A percentile compares a stretch with the other conserved stretches of the same genome.
Conservation (phyloP, 92 coral and sea anemone genomes). For the Paragorgia papillata region DNA sequence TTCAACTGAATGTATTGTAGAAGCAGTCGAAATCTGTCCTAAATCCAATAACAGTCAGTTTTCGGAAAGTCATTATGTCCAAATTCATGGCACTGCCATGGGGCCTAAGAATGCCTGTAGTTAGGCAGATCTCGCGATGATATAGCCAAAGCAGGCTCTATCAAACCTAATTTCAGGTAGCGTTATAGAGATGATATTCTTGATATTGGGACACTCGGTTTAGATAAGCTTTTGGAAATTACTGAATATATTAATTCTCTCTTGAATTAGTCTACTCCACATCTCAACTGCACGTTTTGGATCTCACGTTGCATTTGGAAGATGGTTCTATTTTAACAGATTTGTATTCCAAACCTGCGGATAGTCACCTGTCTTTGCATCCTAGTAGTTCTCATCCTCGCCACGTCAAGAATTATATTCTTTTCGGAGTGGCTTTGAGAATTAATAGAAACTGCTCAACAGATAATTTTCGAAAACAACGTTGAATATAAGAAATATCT, state of each 20-base stretch:
- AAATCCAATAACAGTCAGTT: conserved; percentile 42
- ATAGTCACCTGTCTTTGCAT: no score
- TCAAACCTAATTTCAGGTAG: conserved; percentile 33
- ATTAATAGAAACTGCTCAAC: no score
- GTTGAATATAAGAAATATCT: no score
- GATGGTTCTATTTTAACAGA: no score
- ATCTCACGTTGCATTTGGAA: no score
- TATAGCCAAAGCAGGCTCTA: conserved; percentile 18
- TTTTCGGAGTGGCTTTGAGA: no score
- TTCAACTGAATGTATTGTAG: conserved; percentile 53
- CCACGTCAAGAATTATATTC: no score
- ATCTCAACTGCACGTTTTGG: no score
- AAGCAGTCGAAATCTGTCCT: conserved; percentile 58
- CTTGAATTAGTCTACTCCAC: background rate
- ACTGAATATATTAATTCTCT: conserved; percentile 33
- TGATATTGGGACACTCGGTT: conserved; percentile 44
- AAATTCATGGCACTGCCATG: conserved; percentile 64
- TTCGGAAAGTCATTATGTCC: conserved; percentile 30
- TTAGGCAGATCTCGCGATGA: conserved; percentile 57
- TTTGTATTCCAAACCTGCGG: no score
- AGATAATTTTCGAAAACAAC: no score
- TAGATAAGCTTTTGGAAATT: conserved; percentile 13
- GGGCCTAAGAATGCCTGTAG: conserved; percentile 55
- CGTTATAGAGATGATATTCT: conserved; percentile 45
- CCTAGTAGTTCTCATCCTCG: no score